Percentiles rank a stretch among this genome's conserved stretches.
phyloP scores from a whole-genome alignment of 1,140 invertebrate genomes.

The Trigoniulus corallinus region DNA sequence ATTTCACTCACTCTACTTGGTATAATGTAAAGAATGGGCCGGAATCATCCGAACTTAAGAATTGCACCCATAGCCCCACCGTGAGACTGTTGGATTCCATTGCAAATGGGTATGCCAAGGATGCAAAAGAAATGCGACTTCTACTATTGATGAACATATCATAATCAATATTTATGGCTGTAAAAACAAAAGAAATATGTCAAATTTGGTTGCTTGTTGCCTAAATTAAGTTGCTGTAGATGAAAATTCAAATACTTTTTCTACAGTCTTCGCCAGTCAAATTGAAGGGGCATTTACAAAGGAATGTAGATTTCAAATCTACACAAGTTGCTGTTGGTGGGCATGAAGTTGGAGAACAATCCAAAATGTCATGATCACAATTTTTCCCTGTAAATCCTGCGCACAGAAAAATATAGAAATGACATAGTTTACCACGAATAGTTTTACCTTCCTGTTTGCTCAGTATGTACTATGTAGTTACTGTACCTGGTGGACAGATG shows the following conservation, averaged over 20 bases:
- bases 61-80: conserved; percentile 90
- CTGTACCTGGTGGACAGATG: conserved; percentile 60
- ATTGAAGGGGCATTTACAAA: conserved; percentile 91
- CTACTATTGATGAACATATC: conserved; percentile 87
- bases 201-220: neutral
- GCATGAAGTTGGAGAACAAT: conserved; percentile 86
- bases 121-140: conserved; percentile 58
- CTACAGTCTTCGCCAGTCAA: conserved; percentile 89
- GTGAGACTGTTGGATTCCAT: conserved; percentile 61
- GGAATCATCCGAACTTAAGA: conserved; percentile 67
- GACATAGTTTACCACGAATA: neutral
- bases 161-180: conserved; percentile 86
- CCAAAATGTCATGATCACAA: conserved; percentile 80
- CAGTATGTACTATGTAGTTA: too few species aligned
- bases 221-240: neutral
- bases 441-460: neutral
- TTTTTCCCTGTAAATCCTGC: conserved; percentile 44
- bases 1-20: conserved; percentile 49
- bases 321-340: conserved; percentile 85
- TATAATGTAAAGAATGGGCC: conserved; percentile 90
- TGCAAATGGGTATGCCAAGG: conserved; percentile 75
- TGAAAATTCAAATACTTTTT: conserved; percentile 44
- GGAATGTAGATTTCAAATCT: conserved; percentile 78
- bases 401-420: conserved; percentile 4
- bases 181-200: conserved; percentile 24